Conservation (phyloP, 2,113 vertebrate genomes). For the Geococcyx californianus region DNA sequence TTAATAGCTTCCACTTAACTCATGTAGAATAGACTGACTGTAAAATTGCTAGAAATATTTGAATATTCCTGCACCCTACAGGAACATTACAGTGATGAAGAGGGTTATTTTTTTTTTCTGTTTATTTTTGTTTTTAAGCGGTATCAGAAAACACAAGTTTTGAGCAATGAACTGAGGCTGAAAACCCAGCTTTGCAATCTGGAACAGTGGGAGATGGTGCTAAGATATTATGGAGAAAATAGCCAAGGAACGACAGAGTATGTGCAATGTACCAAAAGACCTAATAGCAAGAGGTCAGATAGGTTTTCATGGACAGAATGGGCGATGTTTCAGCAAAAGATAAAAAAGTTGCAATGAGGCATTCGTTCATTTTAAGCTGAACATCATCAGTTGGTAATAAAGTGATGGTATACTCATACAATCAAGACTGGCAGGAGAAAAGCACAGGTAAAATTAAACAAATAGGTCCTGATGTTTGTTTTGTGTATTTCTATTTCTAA, state of each 20-base stretch:
- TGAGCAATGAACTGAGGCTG: not conserved
- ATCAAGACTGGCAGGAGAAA: not conserved
- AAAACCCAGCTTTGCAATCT: not conserved
- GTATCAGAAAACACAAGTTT: not conserved
- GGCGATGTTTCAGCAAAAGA: not conserved
- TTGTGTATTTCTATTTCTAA: not conserved
- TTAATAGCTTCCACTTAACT: conserved; percentile 54
- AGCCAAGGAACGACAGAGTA: not conserved
- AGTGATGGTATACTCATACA: not conserved
- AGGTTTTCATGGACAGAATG: not conserved
- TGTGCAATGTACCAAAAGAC: not conserved
- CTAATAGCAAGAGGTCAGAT: not conserved
- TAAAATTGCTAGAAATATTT: conserved; percentile 21
- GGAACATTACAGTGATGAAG: not conserved
- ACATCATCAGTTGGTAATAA: not conserved
- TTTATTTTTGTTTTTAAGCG: no score
- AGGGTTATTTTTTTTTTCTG: fast-evolving
- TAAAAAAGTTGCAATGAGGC: not conserved
- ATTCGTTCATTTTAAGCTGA: not conserved
- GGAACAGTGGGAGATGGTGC: not conserved
- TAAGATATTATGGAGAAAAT: not conserved
- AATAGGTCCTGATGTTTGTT: not conserved
- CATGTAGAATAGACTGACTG: conserved; percentile 14
- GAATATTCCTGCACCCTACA: not conserved
- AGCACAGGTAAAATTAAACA: not conserved